These are phyloP conservation scores for Manacus vitellinus DNA, from an alignment of 2,113 vertebrate species.

Conservation along the genomic window DNA sequence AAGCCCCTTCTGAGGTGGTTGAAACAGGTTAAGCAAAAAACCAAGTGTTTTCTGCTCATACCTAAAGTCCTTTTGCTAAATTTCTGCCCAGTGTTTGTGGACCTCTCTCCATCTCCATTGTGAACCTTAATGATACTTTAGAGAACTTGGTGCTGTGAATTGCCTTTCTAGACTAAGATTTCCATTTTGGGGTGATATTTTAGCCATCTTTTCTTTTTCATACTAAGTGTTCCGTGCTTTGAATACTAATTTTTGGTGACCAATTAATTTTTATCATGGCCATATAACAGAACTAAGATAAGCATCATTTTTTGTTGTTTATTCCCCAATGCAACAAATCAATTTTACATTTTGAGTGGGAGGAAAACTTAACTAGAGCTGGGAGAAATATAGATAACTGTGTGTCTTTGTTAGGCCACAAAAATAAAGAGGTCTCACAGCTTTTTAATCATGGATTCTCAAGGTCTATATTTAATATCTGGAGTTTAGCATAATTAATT, in stretches of 20 bases:
- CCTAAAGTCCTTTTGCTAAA: not conserved
- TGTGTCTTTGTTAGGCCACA: not conserved
- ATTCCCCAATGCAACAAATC: not conserved
- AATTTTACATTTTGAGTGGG: conserved; percentile 23
- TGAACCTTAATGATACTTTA: not conserved
- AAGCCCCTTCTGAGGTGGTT: not conserved
- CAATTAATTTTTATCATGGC: conserved; percentile 6
- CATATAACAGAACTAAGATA: not conserved
- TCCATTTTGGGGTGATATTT: not conserved
- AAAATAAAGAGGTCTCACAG: not conserved
- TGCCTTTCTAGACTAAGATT: not conserved
- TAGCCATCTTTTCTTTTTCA: not conserved
- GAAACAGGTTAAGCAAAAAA: not conserved
- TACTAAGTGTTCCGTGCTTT: not conserved
- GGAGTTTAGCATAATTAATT: conserved; percentile 6
- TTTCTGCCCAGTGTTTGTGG: not conserved
- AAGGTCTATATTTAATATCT: not conserved
- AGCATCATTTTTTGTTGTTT: not conserved
- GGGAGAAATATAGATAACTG: not conserved
- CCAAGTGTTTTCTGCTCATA: not conserved
- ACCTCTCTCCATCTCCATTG: not conserved
- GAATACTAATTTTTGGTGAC: not conserved
- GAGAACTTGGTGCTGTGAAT: not conserved
- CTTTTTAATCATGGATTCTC: conserved; percentile 13
- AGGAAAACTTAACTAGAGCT: not conserved